Conservation (phyloP, 2,113 vertebrate genomes). For the Dasyurus viverrinus region DNA sequence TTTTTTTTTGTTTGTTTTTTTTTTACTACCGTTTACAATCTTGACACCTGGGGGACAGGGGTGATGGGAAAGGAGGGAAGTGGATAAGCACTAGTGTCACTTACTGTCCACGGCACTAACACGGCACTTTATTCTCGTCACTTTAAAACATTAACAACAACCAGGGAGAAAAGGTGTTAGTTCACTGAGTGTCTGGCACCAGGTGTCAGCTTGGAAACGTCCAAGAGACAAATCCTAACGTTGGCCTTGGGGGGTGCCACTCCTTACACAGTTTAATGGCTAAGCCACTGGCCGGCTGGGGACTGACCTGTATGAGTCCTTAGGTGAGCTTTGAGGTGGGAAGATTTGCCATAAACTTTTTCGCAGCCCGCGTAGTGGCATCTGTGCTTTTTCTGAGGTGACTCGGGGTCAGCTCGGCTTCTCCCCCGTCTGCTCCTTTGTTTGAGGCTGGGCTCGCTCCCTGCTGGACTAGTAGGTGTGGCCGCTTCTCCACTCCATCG, state of each 20-base stretch:
- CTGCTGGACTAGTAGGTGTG: conserved; percentile 67
- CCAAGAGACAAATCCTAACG: neutral
- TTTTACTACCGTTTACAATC: neutral
- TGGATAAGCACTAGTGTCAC: neutral
- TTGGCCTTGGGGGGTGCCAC: conserved; percentile 8
- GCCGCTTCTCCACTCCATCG: conserved; percentile 44
- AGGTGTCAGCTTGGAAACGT: neutral
- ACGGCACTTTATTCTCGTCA: neutral
- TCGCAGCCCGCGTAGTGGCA: conserved; percentile 98
- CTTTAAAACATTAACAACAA: neutral
- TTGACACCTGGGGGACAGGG: neutral
- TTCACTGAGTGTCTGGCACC: neutral
- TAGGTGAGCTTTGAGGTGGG: conserved; percentile 99
- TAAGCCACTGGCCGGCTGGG: conserved; percentile 63
- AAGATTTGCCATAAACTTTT: conserved; percentile 99
- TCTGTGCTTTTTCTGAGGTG: conserved; percentile 98
- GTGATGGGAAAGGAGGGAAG: neutral
- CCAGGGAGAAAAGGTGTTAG: neutral
- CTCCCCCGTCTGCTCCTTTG: conserved; percentile 94
- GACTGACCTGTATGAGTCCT: conserved; percentile 99
- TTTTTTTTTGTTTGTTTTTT: too few relatives aligned
- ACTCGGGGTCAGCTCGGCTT: conserved; percentile 91
- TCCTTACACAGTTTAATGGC: conserved; percentile 76
- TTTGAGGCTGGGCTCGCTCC: conserved; percentile 89
- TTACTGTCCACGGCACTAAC: neutral